phyloP scores from a whole-genome alignment of 2,888 invertebrate genomes.

The Elegia similella region DNA sequence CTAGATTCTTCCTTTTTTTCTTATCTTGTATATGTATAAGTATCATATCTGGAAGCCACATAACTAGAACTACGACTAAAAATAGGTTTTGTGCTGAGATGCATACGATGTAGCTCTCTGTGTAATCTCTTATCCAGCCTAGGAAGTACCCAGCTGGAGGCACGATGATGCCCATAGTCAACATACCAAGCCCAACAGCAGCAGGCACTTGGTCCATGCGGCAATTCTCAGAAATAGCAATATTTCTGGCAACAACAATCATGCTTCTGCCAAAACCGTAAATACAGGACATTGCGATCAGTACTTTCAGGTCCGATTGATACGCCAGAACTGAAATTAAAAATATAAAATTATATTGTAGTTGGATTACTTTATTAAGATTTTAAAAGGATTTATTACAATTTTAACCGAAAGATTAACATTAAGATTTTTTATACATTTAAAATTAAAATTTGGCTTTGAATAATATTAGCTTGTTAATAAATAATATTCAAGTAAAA shows the following conservation, averaged over 20 bases:
- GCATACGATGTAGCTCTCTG: slow-evolving; percentile 82
- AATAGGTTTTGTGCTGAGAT: slow-evolving; percentile 84
- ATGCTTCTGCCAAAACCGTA: slow-evolving; percentile 88
- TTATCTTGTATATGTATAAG: slow-evolving; percentile 55
- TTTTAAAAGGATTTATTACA: no score
- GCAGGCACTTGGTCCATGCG: slow-evolving; percentile 82
- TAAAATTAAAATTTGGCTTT: no score
- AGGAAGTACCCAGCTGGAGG: slow-evolving; percentile 84
- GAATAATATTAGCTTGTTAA: no score
- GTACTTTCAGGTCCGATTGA: slow-evolving; percentile 73
- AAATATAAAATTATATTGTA: background rate
- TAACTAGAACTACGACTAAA: slow-evolving; percentile 72
- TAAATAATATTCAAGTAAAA: no score
- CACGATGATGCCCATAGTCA: slow-evolving; percentile 85
- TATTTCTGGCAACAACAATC: slow-evolving; percentile 87
- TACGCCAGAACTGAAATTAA: slow-evolving; percentile 81
- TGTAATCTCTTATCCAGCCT: slow-evolving; percentile 85
- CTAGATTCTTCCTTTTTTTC: slow-evolving; percentile 41
- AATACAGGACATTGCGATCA: slow-evolving; percentile 81
- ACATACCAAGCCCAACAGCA: slow-evolving; percentile 87
- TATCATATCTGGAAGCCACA: slow-evolving; percentile 83
- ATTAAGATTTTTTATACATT: no score
- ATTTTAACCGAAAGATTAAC: no score
- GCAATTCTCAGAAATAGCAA: slow-evolving; percentile 85
- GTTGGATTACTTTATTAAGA: no score